Percentiles rank a stretch among this genome's conserved stretches.
Conservation (phyloP, 1,140 invertebrate genomes). For the Aphis gossypii region DNA sequence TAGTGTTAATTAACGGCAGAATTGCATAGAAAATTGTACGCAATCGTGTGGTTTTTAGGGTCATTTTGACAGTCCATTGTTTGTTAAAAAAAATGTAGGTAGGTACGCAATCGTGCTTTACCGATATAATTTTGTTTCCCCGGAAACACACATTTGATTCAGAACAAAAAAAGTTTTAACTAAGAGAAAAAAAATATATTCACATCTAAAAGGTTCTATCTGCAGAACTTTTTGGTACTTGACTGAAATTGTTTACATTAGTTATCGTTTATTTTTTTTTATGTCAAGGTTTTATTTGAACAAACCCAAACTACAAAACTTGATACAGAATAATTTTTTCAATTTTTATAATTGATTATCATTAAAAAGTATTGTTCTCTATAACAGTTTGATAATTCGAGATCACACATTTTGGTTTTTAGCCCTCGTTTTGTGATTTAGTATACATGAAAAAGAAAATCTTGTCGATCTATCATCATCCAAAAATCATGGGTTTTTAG, state of each 20-base stretch:
- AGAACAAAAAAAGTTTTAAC: neutral
- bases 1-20: neutral
- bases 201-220: neutral
- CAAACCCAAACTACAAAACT: neutral
- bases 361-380: too few species aligned
- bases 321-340: neutral
- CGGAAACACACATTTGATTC: neutral
- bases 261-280: neutral
- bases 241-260: neutral
- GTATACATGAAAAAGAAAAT: neutral
- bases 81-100: neutral
- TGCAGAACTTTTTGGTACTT: neutral
- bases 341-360: neutral
- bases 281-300: neutral
- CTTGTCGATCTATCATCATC: too few species aligned
- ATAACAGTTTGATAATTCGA: neutral
- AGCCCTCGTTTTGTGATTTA: neutral
- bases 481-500: neutral
- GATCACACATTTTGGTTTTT: neutral
- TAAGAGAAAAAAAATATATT: neutral
- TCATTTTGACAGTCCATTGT: neutral
- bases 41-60: neutral
- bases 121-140: neutral
- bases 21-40: neutral
- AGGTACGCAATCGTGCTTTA: neutral